Evolutionary conservation across 2,113 vertebrate species (phyloP).

Genomic region (Petrocephalus zakoni): DNA sequence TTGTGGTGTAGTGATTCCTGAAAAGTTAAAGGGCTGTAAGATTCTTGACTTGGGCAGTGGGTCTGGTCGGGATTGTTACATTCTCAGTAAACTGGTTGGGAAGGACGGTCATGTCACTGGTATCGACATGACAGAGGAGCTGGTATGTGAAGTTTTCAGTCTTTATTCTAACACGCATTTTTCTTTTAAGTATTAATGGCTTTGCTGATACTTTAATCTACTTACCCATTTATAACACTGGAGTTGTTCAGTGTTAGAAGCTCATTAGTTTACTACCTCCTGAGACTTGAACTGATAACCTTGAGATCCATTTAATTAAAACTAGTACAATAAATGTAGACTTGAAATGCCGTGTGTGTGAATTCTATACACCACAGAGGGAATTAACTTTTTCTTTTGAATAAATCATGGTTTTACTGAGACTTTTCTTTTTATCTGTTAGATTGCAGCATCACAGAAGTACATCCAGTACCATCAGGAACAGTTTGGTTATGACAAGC

Average conservation of each 20-base stretch:
- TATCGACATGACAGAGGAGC: slow-evolving; percentile 70
- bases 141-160: slow-evolving; percentile 49
- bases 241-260: not conserved
- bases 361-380: not conserved
- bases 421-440: not conserved
- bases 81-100: slow-evolving; percentile 74
- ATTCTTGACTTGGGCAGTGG: slow-evolving; percentile 78
- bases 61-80: slow-evolving; percentile 71
- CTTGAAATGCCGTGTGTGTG: not conserved
- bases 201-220: not conserved
- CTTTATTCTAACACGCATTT: not conserved
- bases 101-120: slow-evolving; percentile 65
- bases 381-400: not conserved
- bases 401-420: not conserved
- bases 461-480: slow-evolving; percentile 58
- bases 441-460: slow-evolving; percentile 46
- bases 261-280: not conserved
- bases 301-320: not conserved
- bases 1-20: slow-evolving; percentile 73
- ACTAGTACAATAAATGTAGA: not conserved
- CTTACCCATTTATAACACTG: not conserved
- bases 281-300: not conserved
- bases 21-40: slow-evolving; percentile 60
- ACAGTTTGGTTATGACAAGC: slow-evolving; percentile 49
- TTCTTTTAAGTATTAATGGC: not conserved